Percentiles rank a stretch among this genome's conserved stretches.
Conservation (phyloP, 2,888 invertebrate species). For the Capitulum mitella region DNA sequence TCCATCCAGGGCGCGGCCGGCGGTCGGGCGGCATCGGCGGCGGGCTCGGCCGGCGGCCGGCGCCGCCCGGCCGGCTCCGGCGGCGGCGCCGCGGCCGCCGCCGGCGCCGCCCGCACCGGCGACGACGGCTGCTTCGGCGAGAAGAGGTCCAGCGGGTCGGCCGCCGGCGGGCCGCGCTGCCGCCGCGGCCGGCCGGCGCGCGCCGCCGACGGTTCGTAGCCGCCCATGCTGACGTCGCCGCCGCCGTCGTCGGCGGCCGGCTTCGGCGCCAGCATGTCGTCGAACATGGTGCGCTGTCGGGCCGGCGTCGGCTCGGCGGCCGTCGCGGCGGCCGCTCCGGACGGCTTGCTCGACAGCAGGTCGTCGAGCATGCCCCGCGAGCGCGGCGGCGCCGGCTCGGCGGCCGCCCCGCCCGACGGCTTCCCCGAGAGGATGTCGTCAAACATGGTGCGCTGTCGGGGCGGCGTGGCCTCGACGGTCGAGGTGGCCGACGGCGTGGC, state of each 20-base stretch:
- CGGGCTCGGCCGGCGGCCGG: neutral
- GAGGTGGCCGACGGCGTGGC: neutral
- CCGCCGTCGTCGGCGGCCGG: neutral
- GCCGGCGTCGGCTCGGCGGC: neutral
- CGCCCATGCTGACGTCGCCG: neutral
- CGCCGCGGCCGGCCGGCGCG: neutral
- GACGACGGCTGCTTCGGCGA: neutral
- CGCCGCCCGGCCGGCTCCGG: neutral
- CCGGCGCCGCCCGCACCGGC: neutral
- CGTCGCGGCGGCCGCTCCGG: neutral
- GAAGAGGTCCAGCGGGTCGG: neutral
- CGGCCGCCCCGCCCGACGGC: neutral
- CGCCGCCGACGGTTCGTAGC: neutral
- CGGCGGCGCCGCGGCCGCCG: neutral
- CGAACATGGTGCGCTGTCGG: neutral
- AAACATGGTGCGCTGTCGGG: neutral
- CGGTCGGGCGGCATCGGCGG: neutral
- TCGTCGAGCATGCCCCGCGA: neutral
- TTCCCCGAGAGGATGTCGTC: neutral
- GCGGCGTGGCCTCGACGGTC: neutral
- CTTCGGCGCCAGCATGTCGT: neutral
- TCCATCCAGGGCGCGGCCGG: neutral
- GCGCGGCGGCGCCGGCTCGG: neutral
- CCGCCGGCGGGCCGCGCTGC: neutral
- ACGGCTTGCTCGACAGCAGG: neutral